Evolutionary conservation across 2,888 invertebrate genomes (phyloP).

Genomic region (Eustalomyia histrio): DNA sequence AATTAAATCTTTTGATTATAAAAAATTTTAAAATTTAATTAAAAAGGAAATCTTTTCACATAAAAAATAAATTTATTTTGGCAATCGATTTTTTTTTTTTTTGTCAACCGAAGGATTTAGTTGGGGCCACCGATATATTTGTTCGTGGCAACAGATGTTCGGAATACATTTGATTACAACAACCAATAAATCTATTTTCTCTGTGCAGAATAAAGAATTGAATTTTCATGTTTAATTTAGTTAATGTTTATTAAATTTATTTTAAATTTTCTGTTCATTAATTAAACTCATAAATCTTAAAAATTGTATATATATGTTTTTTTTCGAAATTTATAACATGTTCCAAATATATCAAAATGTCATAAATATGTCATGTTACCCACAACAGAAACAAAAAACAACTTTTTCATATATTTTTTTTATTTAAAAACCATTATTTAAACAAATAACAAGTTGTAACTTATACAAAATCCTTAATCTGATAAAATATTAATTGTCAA

Average conservation of each 20-base stretch:
- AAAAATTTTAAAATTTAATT: too few species aligned
- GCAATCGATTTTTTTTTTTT: too few species aligned
- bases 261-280: neutral
- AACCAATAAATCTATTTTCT: too few species aligned
- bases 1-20: too few species aligned
- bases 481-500: slow-evolving; percentile 62
- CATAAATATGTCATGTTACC: slow-evolving; percentile 54
- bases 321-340: slow-evolving; percentile 41
- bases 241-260: neutral
- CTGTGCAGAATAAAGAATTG: too few species aligned
- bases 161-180: too few species aligned
- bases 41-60: too few species aligned
- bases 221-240: too few species aligned
- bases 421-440: slow-evolving; percentile 26
- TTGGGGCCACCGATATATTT: too few species aligned
- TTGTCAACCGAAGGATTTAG: too few species aligned
- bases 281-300: neutral
- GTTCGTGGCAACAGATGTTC: too few species aligned
- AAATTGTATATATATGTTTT: slow-evolving; percentile 25
- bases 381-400: slow-evolving; percentile 1
- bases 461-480: slow-evolving; percentile 42
- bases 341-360: slow-evolving; percentile 56
- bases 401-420: neutral
- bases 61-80: too few species aligned
- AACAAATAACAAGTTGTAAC: slow-evolving; percentile 33